Base-by-base conservation (phyloP, 2,888 invertebrate species). In the Linnaemya tessellans region DNA sequence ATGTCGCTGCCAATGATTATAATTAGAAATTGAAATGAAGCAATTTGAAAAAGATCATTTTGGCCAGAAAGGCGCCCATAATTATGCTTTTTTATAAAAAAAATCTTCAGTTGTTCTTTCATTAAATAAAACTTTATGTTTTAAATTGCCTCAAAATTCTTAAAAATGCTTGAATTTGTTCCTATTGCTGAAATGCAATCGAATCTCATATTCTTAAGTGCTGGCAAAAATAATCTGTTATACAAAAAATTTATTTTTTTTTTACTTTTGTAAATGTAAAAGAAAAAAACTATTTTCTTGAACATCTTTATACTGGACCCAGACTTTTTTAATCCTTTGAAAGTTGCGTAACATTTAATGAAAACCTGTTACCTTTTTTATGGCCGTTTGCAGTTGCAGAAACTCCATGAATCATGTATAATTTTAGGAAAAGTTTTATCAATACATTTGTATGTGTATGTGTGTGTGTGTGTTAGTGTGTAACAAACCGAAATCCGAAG, bases 371-470 rank as follows among this genome's bases (percentile, higher is more conserved):
- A 10, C 41, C 38, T 41, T 15, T n/a, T 35, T 73, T 51, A 38
- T 62, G 13, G 4, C 15, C 20, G 30, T 30, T 58, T 38, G 4
- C 3, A 25, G 22, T 38, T 35, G 0, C 60, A 20, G 49, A 11
- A 46, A 67, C n/a, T 56, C 43, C n/a, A 80, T 73, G 22, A 67
- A 67, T 65, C 54, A 65, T 56, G 7, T 30, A 60, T n/a, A 20
- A 58, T 35, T 80, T 58, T 51, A 64, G 43, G 10, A 35, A 54
- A 75, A 75, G 60, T 75, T 81, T 81, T 68, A 62, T 68, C 68
- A 65, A 38, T 60, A 35, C 38, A 20, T n/a, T 18, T 43, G n/a
- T 20, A 18, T 7, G 13, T 13, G 7, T 10, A 9, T 35, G 15
- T 35, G 3, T 13, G 13, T 30, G 11, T 15, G 41, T 22, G 10